Evolutionary conservation across 1,140 invertebrate species (phyloP).

Genomic region (Drosophila oshimai): DNA sequence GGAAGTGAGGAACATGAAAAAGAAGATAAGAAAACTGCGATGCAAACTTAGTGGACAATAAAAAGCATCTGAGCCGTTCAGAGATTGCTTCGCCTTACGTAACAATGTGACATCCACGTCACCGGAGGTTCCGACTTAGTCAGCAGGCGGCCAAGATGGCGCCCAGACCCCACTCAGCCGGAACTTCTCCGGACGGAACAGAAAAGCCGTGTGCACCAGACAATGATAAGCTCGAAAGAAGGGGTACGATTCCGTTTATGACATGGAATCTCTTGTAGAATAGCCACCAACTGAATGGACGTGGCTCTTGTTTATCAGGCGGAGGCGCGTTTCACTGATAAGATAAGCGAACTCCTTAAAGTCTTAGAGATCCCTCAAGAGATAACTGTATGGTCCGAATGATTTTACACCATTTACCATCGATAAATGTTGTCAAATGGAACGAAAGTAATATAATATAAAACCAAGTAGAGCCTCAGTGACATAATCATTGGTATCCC

Average conservation of each 20-base stretch:
- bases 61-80: constrained; percentile 1
- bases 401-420: neutral
- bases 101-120: constrained; percentile 17
- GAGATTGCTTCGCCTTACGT: constrained; percentile 21
- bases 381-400: neutral
- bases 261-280: constrained; percentile 14
- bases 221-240: constrained; percentile 19
- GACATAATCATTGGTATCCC: neutral
- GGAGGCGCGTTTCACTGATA: constrained; percentile 31
- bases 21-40: constrained; percentile 38
- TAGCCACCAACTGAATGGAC: neutral
- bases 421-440: neutral
- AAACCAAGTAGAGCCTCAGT: neutral
- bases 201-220: constrained; percentile 53
- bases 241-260: constrained; percentile 7
- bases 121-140: constrained; percentile 33
- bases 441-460: neutral
- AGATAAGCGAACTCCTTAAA: constrained; percentile 31
- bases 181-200: constrained; percentile 6
- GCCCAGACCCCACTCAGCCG: constrained; percentile 24
- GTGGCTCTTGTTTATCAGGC: constrained; percentile 18
- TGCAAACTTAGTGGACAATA: neutral
- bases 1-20: neutral
- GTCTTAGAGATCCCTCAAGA: neutral
- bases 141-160: constrained; percentile 54